Conservation (phyloP, 2,797 vertebrate genomes). For the Ptychadena robeensis region DNA sequence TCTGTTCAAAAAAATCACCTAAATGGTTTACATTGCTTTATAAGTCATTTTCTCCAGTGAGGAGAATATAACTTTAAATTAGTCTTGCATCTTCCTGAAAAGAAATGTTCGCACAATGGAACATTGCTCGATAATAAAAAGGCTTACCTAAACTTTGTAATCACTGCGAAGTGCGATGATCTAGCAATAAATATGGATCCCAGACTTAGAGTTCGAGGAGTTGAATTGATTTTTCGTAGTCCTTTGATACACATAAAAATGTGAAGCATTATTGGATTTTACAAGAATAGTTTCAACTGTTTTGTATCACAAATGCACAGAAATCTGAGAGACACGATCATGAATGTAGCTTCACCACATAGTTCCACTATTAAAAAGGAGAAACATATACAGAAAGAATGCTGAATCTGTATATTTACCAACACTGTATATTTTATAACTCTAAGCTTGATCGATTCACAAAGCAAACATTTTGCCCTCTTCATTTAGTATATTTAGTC, state of each 20-base stretch:
- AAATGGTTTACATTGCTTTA: neutral
- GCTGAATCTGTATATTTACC: slow-evolving; percentile 8
- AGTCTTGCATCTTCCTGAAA: slow-evolving; percentile 11
- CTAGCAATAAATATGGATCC: slow-evolving; percentile 56
- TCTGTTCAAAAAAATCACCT: neutral
- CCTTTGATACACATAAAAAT: slow-evolving; percentile 51
- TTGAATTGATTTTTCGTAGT: slow-evolving; percentile 45
- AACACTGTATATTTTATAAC: slow-evolving; percentile 18
- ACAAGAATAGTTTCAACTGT: slow-evolving; percentile 32
- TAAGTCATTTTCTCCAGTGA: neutral
- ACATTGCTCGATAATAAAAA: neutral
- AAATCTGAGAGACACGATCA: slow-evolving; percentile 6
- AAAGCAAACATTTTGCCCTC: neutral
- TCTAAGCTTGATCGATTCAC: neutral
- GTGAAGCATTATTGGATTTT: slow-evolving; percentile 38
- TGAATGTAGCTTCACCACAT: neutral
- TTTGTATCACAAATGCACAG: slow-evolving; percentile 33
- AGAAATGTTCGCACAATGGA: slow-evolving; percentile 9
- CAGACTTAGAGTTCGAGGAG: slow-evolving; percentile 27
- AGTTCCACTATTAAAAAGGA: neutral
- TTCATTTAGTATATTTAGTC: slow-evolving; percentile 30
- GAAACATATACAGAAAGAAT: neutral
- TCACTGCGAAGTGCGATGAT: slow-evolving; percentile 42
- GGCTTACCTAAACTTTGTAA: slow-evolving; percentile 22
- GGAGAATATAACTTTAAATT: slow-evolving; percentile 22